phyloP scores from a whole-genome alignment of 1,140 invertebrate species.

The Psilanteris sp. region DNA sequence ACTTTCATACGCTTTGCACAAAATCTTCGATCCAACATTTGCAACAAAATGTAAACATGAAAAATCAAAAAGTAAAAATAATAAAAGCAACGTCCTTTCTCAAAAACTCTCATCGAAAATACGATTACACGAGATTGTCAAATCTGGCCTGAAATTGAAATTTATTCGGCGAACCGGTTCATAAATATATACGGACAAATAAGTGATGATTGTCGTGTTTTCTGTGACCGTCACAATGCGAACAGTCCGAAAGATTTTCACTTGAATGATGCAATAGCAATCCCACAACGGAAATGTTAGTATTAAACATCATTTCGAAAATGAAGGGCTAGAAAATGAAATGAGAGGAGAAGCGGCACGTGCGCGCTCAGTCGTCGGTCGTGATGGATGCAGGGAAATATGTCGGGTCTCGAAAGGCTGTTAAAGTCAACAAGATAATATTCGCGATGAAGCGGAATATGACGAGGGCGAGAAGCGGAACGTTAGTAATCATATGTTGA shows the following conservation, averaged over 20 bases:
- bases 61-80: too few relatives aligned
- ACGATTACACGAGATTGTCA: too few relatives aligned
- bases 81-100: too few relatives aligned
- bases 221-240: constrained; percentile 17
- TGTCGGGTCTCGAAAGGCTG: constrained; percentile 55
- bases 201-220: constrained; percentile 24
- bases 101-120: too few relatives aligned
- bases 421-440: constrained; percentile 61
- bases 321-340: constrained; percentile 43
- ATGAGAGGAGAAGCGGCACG: constrained; percentile 52
- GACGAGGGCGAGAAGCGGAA: constrained; percentile 50
- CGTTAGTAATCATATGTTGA: constrained; percentile 55
- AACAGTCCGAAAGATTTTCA: constrained; percentile 34
- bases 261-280: constrained; percentile 36
- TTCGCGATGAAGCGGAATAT: constrained; percentile 59
- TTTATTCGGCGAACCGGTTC: too few relatives aligned
- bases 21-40: too few relatives aligned
- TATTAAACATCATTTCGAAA: constrained; percentile 49
- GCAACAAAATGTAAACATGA: too few relatives aligned
- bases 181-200: too few relatives aligned
- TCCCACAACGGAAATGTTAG: constrained; percentile 46
- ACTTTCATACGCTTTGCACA: too few relatives aligned
- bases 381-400: constrained; percentile 59
- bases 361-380: constrained; percentile 50
- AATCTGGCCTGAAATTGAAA: too few relatives aligned